phyloP scores from a whole-genome alignment of 1,140 invertebrate species.

The Geopemphigus sp. region DNA sequence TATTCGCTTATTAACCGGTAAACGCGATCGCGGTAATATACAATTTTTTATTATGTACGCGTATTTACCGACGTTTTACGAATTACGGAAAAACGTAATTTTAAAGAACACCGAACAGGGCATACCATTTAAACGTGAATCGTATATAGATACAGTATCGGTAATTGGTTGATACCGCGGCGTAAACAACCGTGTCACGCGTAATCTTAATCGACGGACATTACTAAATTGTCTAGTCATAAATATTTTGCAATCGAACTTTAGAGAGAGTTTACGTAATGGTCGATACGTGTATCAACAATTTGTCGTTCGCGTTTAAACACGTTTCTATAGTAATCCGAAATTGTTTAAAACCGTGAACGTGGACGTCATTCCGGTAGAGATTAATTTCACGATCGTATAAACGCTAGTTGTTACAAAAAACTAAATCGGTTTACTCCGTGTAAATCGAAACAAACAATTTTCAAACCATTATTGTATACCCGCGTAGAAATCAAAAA shows the following conservation, averaged over 20 bases:
- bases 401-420: background rate
- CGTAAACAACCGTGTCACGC: background rate
- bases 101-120: background rate
- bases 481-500: too few relatives aligned
- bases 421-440: too few relatives aligned
- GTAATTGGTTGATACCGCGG: background rate
- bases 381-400: constrained; percentile 4
- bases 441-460: too few relatives aligned
- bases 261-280: constrained; percentile 2
- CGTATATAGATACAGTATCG: too few relatives aligned
- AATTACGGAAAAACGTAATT: background rate
- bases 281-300: background rate
- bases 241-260: constrained; percentile 2
- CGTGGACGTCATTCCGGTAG: too few relatives aligned
- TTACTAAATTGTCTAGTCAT: background rate
- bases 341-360: too few relatives aligned
- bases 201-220: background rate
- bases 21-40: too few relatives aligned
- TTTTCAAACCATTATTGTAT: too few relatives aligned
- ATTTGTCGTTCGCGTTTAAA: background rate
- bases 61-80: too few relatives aligned
- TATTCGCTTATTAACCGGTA: too few relatives aligned
- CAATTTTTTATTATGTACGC: too few relatives aligned
- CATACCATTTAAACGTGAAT: background rate
- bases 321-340: background rate